A percentile compares a stretch with the other conserved stretches of the same genome.
These are phyloP conservation scores for Ashinkailepas kermadecensis DNA, from an alignment of 2,888 invertebrate species.

Conservation along the genomic window DNA sequence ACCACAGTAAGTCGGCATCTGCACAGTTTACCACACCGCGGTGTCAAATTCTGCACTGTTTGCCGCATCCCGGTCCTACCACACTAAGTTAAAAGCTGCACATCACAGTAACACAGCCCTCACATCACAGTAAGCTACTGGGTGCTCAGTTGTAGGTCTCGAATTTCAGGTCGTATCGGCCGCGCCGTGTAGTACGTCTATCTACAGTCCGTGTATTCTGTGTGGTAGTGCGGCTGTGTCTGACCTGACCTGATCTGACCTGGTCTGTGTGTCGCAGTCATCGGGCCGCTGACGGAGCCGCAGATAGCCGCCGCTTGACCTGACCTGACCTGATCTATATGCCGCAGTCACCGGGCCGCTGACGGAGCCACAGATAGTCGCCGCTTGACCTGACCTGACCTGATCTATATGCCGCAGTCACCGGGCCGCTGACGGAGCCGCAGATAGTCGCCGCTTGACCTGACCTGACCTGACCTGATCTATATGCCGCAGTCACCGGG, in stretches of 20 bases:
- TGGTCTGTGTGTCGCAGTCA: conserved; percentile 54
- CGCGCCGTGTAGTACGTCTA: too few relatives aligned
- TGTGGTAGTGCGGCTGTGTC: conserved; percentile 38
- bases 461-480: neutral
- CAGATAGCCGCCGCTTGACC: conserved; percentile 98
- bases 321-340: conserved; percentile 49
- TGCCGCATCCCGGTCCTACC: too few relatives aligned
- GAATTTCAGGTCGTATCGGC: too few relatives aligned
- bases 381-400: conserved; percentile 47
- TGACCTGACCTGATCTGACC: conserved; percentile 48
- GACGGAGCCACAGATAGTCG: conserved; percentile 91
- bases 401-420: conserved; percentile 54
- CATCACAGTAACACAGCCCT: too few relatives aligned
- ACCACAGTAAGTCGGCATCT: conserved; percentile 62
- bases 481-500: conserved; percentile 67
- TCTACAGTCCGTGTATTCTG: too few relatives aligned
- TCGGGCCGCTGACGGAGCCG: conserved; percentile 84
- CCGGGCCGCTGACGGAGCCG: conserved; percentile 85
- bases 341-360: conserved; percentile 84
- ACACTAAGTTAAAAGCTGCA: too few relatives aligned
- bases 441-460: conserved; percentile 86
- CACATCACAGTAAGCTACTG: too few relatives aligned
- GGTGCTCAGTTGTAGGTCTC: too few relatives aligned
- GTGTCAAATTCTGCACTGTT: too few relatives aligned
- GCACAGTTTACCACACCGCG: too few relatives aligned